These are phyloP conservation scores for Trididemnum miniatum DNA, from an alignment of 23 tunicate genomes.

Conservation along the genomic window DNA sequence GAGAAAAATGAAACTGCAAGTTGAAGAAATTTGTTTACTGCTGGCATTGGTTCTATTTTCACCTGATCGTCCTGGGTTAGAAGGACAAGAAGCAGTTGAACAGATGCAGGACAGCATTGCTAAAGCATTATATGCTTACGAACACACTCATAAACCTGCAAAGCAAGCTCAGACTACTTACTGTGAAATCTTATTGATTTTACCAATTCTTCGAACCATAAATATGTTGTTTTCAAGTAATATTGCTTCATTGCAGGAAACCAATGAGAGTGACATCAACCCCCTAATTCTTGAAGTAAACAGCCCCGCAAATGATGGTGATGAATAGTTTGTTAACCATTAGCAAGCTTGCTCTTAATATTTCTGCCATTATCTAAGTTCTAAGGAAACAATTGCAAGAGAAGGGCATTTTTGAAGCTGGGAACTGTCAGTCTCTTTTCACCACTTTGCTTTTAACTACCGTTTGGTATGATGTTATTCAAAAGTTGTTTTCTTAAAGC, in stretches of 20 bases:
- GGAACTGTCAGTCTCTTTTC: too few relatives aligned
- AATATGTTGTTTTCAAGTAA: slow-evolving; percentile 68
- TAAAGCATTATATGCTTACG: slow-evolving; percentile 75
- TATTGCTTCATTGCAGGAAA: slow-evolving; percentile 44
- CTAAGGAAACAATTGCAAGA: too few relatives aligned
- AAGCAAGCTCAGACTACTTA: slow-evolving; percentile 61
- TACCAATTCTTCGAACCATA: slow-evolving; percentile 83
- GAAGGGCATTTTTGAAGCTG: too few relatives aligned
- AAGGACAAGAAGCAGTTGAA: slow-evolving; percentile 78
- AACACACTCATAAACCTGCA: slow-evolving; percentile 59
- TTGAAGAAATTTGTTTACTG: slow-evolving; percentile 92
- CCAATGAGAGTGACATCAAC: slow-evolving; percentile 77
- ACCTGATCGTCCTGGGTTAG: slow-evolving; percentile 89
- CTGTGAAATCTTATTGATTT: slow-evolving; percentile 75
- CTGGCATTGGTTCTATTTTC: slow-evolving; percentile 89
- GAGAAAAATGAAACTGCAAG: slow-evolving; percentile 79
- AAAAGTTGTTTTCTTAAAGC: too few relatives aligned
- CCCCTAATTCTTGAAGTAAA: slow-evolving; percentile 85
- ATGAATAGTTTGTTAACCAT: background rate
- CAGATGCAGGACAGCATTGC: slow-evolving; percentile 74
- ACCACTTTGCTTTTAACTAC: too few relatives aligned
- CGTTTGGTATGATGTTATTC: too few relatives aligned
- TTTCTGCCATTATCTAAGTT: too few relatives aligned
- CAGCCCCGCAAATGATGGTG: slow-evolving; percentile 33
- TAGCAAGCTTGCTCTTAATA: too few relatives aligned